A percentile compares a stretch with the other conserved stretches of the same genome.
Conservation (phyloP, 2,113 vertebrate genomes). For the Xyrauchen texanus region DNA sequence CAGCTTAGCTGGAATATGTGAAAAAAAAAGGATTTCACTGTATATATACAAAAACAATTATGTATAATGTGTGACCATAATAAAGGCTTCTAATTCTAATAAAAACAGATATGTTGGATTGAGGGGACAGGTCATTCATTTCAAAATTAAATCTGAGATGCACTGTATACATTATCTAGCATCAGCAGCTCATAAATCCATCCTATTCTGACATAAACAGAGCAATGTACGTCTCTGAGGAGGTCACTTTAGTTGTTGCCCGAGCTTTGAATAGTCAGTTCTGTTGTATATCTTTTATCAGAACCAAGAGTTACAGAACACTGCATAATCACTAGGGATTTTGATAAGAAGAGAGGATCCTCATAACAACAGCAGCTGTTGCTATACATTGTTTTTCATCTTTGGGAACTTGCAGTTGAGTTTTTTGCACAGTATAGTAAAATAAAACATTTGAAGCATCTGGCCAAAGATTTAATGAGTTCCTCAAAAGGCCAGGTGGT, state of each 20-base stretch:
- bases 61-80: no score
- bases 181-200: neutral
- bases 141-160: no score
- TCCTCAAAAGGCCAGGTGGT: no score
- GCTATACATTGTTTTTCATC: neutral
- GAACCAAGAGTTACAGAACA: neutral
- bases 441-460: no score
- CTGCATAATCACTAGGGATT: neutral
- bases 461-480: no score
- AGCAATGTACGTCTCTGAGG: neutral
- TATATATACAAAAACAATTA: no score
- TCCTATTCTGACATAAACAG: neutral
- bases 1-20: no score
- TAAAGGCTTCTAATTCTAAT: no score
- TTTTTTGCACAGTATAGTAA: no score
- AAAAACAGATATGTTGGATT: neutral
- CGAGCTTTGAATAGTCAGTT: slow-evolving; percentile 3
- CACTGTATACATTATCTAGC: neutral
- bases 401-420: neutral
- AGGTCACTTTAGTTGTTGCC: neutral
- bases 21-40: no score
- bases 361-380: neutral
- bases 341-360: neutral
- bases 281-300: slow-evolving; percentile 3
- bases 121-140: no score